phyloP scores from a whole-genome alignment of 2,888 invertebrate species.

The Lobophora halterata region DNA sequence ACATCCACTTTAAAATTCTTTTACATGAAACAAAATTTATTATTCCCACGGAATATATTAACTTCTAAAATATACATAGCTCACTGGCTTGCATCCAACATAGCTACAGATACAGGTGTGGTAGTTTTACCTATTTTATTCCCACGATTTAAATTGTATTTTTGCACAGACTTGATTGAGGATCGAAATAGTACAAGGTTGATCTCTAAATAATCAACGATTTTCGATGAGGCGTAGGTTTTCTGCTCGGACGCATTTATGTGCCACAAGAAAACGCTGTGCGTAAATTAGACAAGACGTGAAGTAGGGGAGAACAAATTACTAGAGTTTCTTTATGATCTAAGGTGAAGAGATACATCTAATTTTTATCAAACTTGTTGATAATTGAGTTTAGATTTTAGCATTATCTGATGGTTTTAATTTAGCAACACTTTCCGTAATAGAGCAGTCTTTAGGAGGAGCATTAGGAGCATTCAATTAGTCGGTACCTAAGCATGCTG shows the following conservation, averaged over 20 bases:
- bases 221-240: slow-evolving; percentile 50
- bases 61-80: slow-evolving; percentile 31
- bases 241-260: slow-evolving; percentile 29
- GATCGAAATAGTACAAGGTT: slow-evolving; percentile 66
- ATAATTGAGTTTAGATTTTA: no score
- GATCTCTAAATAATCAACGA: slow-evolving; percentile 61
- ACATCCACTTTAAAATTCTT: slow-evolving; percentile 27
- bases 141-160: slow-evolving; percentile 53
- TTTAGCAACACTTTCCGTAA: no score
- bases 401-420: no score
- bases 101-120: slow-evolving; percentile 53
- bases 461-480: no score
- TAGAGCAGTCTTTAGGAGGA: no score
- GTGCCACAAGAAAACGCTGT: slow-evolving; percentile 22
- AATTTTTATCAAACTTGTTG: no score
- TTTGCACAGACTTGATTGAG: slow-evolving; percentile 55
- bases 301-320: slow-evolving; percentile 17
- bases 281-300: slow-evolving; percentile 18
- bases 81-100: slow-evolving; percentile 57
- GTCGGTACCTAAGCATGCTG: no score
- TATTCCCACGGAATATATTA: slow-evolving; percentile 20
- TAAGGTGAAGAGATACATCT: slow-evolving; percentile 3
- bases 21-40: slow-evolving; percentile 27
- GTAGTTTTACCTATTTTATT: slow-evolving; percentile 50
- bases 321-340: slow-evolving; percentile 8